Percentiles rank a stretch among this genome's conserved stretches.
Evolutionary conservation across 1,140 invertebrate species (phyloP).

Genomic region (Manduca sexta): DNA sequence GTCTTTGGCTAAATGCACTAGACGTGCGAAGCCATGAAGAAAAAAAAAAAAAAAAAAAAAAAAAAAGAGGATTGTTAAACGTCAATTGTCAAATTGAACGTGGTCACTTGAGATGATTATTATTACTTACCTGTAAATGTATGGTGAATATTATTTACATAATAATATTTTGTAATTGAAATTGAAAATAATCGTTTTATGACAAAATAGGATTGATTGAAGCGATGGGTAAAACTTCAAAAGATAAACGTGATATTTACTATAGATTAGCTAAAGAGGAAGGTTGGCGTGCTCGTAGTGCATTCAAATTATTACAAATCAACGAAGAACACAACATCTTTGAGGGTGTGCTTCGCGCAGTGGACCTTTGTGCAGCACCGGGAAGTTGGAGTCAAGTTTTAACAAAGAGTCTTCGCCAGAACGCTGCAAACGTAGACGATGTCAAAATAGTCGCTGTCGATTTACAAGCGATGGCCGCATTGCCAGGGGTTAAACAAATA

Average conservation of each 20-base stretch:
- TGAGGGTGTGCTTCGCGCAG: conserved; percentile 91
- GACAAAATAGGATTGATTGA: conserved; percentile 10
- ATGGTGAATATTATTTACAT: no score
- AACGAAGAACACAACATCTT: conserved; percentile 96
- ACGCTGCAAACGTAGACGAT: conserved; percentile 68
- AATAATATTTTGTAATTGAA: no score
- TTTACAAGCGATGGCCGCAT: conserved; percentile 97
- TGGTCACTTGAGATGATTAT: no score
- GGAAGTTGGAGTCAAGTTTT: conserved; percentile 99
- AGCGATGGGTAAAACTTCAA: conserved; percentile 96
- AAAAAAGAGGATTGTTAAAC: no score
- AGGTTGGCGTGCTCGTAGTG: conserved; percentile 98
- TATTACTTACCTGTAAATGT: no score
- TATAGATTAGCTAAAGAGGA: conserved; percentile 98
- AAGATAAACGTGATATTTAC: conserved; percentile 99
- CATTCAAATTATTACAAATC: conserved; percentile 98
- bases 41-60: no score
- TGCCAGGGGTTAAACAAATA: conserved; percentile 95
- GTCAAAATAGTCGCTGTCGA: conserved; percentile 98
- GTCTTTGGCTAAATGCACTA: no score
- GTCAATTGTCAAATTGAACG: no score
- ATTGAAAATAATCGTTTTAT: no score
- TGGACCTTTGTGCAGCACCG: conserved; percentile 98
- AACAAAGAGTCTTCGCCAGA: conserved; percentile 81
- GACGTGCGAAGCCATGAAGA: no score